phyloP scores from a whole-genome alignment of 2,888 invertebrate genomes.

The Scotopteryx bipunctaria region DNA sequence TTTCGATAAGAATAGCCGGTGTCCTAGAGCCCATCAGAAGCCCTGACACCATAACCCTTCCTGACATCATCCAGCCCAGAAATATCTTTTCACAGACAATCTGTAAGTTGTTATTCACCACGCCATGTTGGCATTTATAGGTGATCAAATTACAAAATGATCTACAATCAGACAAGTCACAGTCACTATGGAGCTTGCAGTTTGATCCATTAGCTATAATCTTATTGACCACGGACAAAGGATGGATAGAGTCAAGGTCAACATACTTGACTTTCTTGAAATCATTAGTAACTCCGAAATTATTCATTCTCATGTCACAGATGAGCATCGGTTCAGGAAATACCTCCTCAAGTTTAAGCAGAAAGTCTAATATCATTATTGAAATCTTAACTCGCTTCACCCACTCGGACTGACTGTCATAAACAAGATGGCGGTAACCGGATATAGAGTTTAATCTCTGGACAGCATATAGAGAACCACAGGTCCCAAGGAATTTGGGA shows the following conservation, averaged over 20 bases:
- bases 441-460: slow-evolving; percentile 84
- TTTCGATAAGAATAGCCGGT: slow-evolving; percentile 80
- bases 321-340: slow-evolving; percentile 85
- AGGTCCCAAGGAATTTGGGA: slow-evolving; percentile 86
- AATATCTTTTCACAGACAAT: slow-evolving; percentile 86
- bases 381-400: slow-evolving; percentile 80
- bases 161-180: slow-evolving; percentile 86
- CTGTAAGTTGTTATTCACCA: slow-evolving; percentile 87
- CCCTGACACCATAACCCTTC: slow-evolving; percentile 84
- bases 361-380: slow-evolving; percentile 84
- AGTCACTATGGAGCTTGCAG: slow-evolving; percentile 85
- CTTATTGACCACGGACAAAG: slow-evolving; percentile 76
- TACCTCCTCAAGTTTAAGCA: slow-evolving; percentile 82
- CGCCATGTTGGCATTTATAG: slow-evolving; percentile 78
- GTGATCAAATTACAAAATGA: slow-evolving; percentile 82
- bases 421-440: slow-evolving; percentile 76
- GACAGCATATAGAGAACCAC: slow-evolving; percentile 86
- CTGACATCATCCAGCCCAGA: slow-evolving; percentile 85
- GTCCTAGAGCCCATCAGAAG: slow-evolving; percentile 84
- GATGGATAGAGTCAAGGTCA: slow-evolving; percentile 85
- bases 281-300: slow-evolving; percentile 84
- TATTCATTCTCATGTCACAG: slow-evolving; percentile 87
- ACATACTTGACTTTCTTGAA: slow-evolving; percentile 83
- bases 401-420: slow-evolving; percentile 83
- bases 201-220: slow-evolving; percentile 68